These are phyloP conservation scores for Lydus trimaculatus DNA, from an alignment of 2,888 invertebrate species.

Conservation along the genomic window DNA sequence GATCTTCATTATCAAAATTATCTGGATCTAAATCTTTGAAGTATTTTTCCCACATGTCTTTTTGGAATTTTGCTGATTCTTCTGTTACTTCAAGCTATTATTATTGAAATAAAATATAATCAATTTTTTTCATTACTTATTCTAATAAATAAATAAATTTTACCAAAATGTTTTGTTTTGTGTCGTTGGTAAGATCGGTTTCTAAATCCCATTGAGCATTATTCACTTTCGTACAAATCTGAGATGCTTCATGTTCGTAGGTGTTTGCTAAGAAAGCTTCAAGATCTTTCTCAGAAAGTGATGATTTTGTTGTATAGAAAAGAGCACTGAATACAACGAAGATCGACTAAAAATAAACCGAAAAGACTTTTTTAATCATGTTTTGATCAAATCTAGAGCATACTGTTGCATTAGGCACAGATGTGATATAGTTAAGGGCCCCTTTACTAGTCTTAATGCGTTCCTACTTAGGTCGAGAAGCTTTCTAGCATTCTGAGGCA, in stretches of 20 bases:
- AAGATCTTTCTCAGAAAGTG: constrained; percentile 36
- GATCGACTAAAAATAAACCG: not conserved
- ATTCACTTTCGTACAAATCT: constrained; percentile 52
- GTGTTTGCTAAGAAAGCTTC: constrained; percentile 41
- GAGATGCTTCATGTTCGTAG: constrained; percentile 46
- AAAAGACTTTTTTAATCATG: no score
- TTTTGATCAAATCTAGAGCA: no score
- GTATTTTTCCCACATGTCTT: constrained; percentile 57
- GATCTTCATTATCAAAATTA: constrained; percentile 56
- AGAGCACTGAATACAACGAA: not conserved
- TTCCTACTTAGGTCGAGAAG: no score
- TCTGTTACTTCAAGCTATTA: constrained; percentile 47
- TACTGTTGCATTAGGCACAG: no score
- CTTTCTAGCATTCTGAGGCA: no score
- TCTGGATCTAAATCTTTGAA: constrained; percentile 52
- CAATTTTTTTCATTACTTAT: no score
- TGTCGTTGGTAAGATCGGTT: constrained; percentile 52
- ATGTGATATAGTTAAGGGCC: no score
- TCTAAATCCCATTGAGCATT: constrained; percentile 56
- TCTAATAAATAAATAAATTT: constrained; percentile 21
- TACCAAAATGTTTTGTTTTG: constrained; percentile 46
- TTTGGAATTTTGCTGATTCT: constrained; percentile 53
- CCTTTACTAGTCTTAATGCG: no score
- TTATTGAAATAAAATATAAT: not conserved
- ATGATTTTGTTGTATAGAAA: not conserved